These are phyloP conservation scores for Procapra przewalskii DNA, from an alignment of 2,113 vertebrate species.

Conservation along the genomic window DNA sequence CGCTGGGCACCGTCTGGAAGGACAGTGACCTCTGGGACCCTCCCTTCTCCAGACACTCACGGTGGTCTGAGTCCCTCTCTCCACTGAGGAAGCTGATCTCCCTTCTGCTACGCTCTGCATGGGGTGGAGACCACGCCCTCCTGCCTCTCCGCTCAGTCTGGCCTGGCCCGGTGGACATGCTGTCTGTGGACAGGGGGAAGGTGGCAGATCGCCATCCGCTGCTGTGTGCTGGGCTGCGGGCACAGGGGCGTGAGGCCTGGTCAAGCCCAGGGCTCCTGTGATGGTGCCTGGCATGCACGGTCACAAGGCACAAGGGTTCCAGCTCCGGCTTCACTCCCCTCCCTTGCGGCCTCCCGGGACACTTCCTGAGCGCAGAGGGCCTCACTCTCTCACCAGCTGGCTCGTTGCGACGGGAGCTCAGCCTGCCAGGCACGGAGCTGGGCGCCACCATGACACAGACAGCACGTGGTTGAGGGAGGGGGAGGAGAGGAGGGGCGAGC, in stretches of 20 bases:
- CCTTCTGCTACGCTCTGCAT: fast-evolving
- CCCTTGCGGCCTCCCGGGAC: not conserved
- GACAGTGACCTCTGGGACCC: not conserved
- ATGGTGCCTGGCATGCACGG: fast-evolving
- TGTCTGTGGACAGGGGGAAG: fast-evolving
- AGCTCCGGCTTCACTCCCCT: not conserved
- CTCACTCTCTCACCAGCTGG: not conserved
- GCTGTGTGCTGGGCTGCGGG: not conserved
- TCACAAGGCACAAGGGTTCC: fast-evolving
- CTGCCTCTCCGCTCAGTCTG: not conserved
- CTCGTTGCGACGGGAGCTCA: too few species aligned
- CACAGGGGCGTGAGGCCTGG: not conserved
- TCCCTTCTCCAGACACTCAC: not conserved
- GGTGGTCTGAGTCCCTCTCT: fast-evolving
- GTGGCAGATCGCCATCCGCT: fast-evolving
- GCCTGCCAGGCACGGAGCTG: not conserved
- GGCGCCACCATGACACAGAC: not conserved
- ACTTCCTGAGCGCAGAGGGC: not conserved
- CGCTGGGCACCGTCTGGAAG: not conserved
- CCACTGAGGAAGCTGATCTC: fast-evolving
- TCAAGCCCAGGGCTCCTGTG: not conserved
- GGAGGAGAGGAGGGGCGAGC: not conserved
- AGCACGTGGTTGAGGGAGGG: fast-evolving
- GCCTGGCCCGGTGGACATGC: not conserved
- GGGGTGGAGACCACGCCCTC: fast-evolving